Evolutionary conservation across 2,888 invertebrate genomes (phyloP), one percentile per base, ranked within the genome.

Genomic region (Orgyia antiqua): DNA sequence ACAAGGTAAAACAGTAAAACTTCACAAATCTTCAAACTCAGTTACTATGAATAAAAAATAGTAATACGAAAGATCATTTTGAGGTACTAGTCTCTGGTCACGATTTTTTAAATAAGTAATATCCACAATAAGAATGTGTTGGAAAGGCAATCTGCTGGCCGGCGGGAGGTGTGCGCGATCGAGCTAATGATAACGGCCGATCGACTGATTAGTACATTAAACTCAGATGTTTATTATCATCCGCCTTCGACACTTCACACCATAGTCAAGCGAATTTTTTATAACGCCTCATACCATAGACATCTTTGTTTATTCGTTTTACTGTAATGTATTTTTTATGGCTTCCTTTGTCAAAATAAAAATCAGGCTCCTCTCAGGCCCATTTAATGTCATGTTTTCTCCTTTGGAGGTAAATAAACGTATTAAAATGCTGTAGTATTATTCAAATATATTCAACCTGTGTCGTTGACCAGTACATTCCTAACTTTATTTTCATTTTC

Each of bases 181-280:
- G 64, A 68, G 65, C 76, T 79, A 78, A 83, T 80, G 82, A 84
- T 84, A 83, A 73, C 68, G 49, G 51, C 34, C 61, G 74, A 83
- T 79, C 78, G 77, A 71, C 74, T 69, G 79, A 84, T 83, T 86
- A 83, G 84, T 82, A 84, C 82, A 79, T 82, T 82, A 82, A 75
- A 69, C 65, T 66, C 61, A 58, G 63, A 70, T 71, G 70, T 74
- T 73, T 31, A 36, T 69, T 68, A 73, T 68, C 61, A 58, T 50
- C 58, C 51, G 61, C 51, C 48, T 36, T 54, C 60, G 48, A 61
- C 42, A 68, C 65, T 72, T 75, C 69, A 65, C 75, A 76, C 76
- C 68, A 74, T 50, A 36, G 35, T 27, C 56, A 55, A 56, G 58
- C 61, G 49, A 69, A 72, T 64, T 57, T 53, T 45, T 46, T 54